Percentiles rank a stretch among this genome's conserved stretches.
Evolutionary conservation across 2,888 invertebrate genomes (phyloP).

Genomic region (Euplagia quadripunctaria): DNA sequence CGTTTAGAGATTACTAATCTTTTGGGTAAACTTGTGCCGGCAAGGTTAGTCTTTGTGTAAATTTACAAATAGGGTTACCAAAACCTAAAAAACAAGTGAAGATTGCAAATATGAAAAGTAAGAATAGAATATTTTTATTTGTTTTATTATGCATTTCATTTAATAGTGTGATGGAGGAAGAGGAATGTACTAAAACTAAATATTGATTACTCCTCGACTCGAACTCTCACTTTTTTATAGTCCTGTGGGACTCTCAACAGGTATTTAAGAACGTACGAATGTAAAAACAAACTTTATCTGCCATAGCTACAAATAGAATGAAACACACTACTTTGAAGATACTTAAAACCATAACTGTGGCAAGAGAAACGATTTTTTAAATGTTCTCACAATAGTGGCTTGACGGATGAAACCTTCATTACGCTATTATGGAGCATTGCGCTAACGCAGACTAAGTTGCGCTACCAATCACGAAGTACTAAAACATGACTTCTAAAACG

Average conservation of each 20-base stretch:
- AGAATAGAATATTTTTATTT: background rate
- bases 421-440: slow-evolving; percentile 5
- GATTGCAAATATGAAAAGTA: background rate
- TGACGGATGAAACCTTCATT: slow-evolving; percentile 18
- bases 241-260: background rate
- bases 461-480: slow-evolving; percentile 2
- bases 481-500: background rate
- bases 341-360: slow-evolving; percentile 3
- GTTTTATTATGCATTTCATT: background rate
- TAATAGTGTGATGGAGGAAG: background rate
- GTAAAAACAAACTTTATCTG: no score
- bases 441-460: background rate
- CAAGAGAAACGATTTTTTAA: slow-evolving; percentile 8
- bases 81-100: background rate
- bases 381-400: slow-evolving; percentile 18
- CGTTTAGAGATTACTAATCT: slow-evolving; percentile 12
- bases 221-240: background rate
- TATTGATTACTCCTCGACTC: background rate
- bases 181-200: background rate
- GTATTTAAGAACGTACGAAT: no score
- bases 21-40: background rate
- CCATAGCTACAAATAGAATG: background rate
- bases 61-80: background rate
- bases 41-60: background rate
- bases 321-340: slow-evolving; percentile 8